Conservation (phyloP, 1,140 invertebrate species). For the Pinna nobilis region DNA sequence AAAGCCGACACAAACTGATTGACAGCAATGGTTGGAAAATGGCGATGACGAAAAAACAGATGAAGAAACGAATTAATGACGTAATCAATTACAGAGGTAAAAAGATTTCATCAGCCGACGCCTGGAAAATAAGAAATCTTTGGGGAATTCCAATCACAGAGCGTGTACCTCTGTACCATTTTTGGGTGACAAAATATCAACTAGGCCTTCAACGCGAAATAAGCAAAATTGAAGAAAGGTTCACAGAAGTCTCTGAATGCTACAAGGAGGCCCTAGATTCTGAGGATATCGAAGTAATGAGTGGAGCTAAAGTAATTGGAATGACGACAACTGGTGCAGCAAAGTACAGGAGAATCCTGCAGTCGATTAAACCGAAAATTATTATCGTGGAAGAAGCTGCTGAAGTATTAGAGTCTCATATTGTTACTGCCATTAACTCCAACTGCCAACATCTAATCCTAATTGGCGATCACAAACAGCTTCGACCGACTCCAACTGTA, state of each 20-base stretch:
- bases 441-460: conserved; percentile 87
- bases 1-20: too few relatives aligned
- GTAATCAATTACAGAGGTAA: conserved; percentile 23
- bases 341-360: conserved; percentile 55
- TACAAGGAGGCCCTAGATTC: conserved; percentile 53
- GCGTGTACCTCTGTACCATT: conserved; percentile 66
- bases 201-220: conserved; percentile 34
- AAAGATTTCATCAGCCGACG: too few relatives aligned
- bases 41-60: conserved; percentile 23
- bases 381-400: conserved; percentile 73
- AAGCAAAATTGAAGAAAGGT: conserved; percentile 36
- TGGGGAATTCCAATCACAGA: conserved; percentile 50
- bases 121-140: conserved; percentile 43
- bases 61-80: conserved; percentile 23
- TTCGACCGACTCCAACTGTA: conserved; percentile 74
- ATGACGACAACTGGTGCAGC: conserved; percentile 73
- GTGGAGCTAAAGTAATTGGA: conserved; percentile 64
- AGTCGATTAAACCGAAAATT: conserved; percentile 59
- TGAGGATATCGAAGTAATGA: conserved; percentile 62
- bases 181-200: conserved; percentile 61
- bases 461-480: conserved; percentile 83
- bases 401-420: conserved; percentile 72
- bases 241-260: conserved; percentile 32
- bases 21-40: conserved; percentile 1
- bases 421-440: conserved; percentile 77